Percentiles rank a stretch among this genome's conserved stretches.
phyloP scores from a whole-genome alignment of 2,113 vertebrate species.

The Scophthalmus maximus region DNA sequence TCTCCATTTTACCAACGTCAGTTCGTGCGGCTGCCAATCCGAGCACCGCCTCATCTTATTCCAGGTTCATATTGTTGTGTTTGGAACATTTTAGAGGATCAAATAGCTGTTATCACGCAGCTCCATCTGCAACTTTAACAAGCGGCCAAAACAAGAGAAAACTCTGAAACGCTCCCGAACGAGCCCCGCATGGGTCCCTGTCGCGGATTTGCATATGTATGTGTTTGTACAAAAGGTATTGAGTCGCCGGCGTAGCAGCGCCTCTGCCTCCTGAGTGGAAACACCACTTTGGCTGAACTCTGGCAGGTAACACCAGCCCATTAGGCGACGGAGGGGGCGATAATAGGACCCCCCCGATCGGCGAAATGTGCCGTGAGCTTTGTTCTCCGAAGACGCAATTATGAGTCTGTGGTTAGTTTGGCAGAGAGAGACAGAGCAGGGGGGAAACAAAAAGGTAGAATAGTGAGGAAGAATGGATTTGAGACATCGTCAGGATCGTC shows the following conservation, averaged over 20 bases:
- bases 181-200: constrained; percentile 28
- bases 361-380: constrained; percentile 33
- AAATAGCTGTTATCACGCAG: neutral
- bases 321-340: constrained; percentile 25
- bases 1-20: too few relatives aligned
- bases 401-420: constrained; percentile 16
- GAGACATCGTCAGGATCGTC: neutral
- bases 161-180: constrained; percentile 26
- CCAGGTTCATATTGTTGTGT: neutral
- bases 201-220: constrained; percentile 55
- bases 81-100: neutral
- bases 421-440: neutral
- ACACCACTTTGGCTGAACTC: constrained; percentile 39
- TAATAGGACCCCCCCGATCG: constrained; percentile 49
- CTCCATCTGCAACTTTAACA: constrained; percentile 29
- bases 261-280: constrained; percentile 39
- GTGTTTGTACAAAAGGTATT: constrained; percentile 39
- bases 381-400: constrained; percentile 14
- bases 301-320: constrained; percentile 45
- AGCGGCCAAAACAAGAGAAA: constrained; percentile 4
- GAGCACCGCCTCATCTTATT: too few relatives aligned
- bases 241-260: constrained; percentile 19
- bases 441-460: too few relatives aligned
- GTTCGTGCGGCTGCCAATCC: too few relatives aligned
- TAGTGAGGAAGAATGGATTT: rapidly evolving